Conservation (phyloP, 2,113 vertebrate genomes). For the Lota lota region DNA sequence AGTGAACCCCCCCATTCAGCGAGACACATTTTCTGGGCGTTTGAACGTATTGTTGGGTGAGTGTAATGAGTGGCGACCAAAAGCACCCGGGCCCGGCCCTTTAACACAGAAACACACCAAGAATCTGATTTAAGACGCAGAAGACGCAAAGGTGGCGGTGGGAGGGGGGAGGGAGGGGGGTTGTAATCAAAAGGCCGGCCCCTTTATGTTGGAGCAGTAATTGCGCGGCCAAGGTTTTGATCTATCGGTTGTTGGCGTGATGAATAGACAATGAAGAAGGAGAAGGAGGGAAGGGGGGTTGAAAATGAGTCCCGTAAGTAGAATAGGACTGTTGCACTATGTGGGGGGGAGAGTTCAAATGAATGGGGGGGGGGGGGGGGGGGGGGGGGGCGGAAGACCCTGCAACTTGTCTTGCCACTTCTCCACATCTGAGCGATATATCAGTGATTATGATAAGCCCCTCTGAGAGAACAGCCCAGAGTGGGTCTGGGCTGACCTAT, state of each 20-base stretch:
- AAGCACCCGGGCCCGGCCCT: constrained; percentile 56
- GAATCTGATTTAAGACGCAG: constrained; percentile 57
- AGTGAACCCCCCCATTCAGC: constrained; percentile 62
- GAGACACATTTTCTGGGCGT: constrained; percentile 76
- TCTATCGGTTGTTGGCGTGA: constrained; percentile 63
- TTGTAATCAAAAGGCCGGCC: constrained; percentile 59
- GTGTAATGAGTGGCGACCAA: constrained; percentile 62
- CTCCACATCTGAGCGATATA: constrained; percentile 23
- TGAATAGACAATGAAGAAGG: constrained; percentile 51
- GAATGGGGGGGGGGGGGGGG: too few species aligned
- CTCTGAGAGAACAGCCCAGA: constrained; percentile 3
- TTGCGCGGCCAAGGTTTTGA: constrained; percentile 67
- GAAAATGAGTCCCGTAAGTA: constrained; percentile 12
- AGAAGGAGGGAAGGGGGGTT: constrained; percentile 20
- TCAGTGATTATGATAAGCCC: constrained; percentile 40
- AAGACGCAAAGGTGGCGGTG: constrained; percentile 9
- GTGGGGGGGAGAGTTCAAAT: constrained; percentile 20
- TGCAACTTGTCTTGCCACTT: constrained; percentile 4
- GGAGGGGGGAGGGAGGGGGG: constrained; percentile 20
- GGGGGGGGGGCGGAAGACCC: too few species aligned
- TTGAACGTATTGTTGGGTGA: constrained; percentile 74
- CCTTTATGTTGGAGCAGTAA: constrained; percentile 53
- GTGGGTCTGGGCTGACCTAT: not conserved
- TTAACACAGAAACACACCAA: constrained; percentile 53
- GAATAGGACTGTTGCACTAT: constrained; percentile 55